Percentiles rank a stretch among this genome's conserved stretches.
These are phyloP conservation scores for Ditylenchus dipsaci DNA, from an alignment of 1,140 invertebrate genomes.

Conservation along the genomic window DNA sequence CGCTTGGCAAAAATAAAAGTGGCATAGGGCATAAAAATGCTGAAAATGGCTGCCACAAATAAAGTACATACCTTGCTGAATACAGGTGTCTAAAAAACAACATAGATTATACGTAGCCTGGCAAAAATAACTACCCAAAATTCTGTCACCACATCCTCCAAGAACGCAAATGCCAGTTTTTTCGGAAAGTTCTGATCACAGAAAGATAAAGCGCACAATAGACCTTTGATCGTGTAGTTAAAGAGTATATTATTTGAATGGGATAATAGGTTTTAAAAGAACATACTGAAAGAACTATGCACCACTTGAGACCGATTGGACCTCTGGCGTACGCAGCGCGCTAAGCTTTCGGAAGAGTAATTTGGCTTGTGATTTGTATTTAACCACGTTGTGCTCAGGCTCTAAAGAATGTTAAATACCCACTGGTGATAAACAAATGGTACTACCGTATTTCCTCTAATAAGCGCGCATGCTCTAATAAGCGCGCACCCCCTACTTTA, in stretches of 20 bases:
- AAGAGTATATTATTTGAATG: conserved; percentile 9
- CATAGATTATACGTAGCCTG: background rate
- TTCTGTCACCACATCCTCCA: conserved; percentile 93
- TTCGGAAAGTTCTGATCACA: conserved; percentile 92
- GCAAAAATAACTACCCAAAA: conserved; percentile 65
- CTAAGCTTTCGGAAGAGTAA: conserved; percentile 90
- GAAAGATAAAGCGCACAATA: conserved; percentile 87
- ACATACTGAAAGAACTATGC: conserved; percentile 94
- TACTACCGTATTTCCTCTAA: too few species aligned
- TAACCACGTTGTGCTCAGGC: conserved; percentile 65
- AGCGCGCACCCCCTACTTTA: too few species aligned
- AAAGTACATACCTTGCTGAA: conserved; percentile 69
- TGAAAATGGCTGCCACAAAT: too few species aligned
- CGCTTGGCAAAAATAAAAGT: conserved; percentile 68
- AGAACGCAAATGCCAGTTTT: conserved; percentile 84
- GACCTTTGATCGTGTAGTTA: conserved; percentile 78
- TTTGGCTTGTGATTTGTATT: conserved; percentile 99
- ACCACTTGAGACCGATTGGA: conserved; percentile 92
- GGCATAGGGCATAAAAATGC: too few species aligned
- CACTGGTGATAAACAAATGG: background rate
- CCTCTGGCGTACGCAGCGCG: conserved; percentile 72
- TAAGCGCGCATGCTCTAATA: too few species aligned
- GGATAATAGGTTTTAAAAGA: background rate
- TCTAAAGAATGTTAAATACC: conserved; percentile 20
- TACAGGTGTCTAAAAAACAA: conserved; percentile 86